Evolutionary conservation across 2,888 invertebrate species (phyloP).

Genomic region (Alloplasta piceator): DNA sequence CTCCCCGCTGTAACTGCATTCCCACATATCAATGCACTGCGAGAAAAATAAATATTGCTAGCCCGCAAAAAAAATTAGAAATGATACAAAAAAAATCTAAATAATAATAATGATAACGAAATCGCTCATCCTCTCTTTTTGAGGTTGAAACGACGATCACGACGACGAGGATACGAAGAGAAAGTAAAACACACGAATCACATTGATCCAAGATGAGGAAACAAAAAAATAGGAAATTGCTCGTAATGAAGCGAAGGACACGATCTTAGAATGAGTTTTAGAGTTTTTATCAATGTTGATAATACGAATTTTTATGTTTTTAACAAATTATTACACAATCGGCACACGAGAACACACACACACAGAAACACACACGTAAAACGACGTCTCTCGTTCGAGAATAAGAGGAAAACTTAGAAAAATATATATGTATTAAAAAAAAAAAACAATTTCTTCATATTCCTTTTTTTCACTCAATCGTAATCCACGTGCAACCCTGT

Average conservation of each 20-base stretch:
- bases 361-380: too few relatives aligned
- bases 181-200: not conserved
- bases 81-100: conserved; percentile 17
- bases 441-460: too few relatives aligned
- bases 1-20: conserved; percentile 56
- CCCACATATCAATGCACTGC: conserved; percentile 74
- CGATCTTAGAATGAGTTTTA: conserved; percentile 71
- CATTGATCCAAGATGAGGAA: not conserved
- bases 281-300: conserved; percentile 75
- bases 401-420: too few relatives aligned
- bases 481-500: too few relatives aligned
- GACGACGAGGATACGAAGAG: conserved; percentile 14
- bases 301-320: conserved; percentile 68
- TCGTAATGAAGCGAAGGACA: conserved; percentile 39
- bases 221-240: conserved; percentile 45
- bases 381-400: too few relatives aligned
- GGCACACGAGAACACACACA: too few relatives aligned
- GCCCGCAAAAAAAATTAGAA: conserved; percentile 34
- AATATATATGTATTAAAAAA: too few relatives aligned
- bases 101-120: not conserved
- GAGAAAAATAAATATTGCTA: conserved; percentile 56
- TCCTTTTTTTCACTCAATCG: too few relatives aligned
- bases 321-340: not conserved
- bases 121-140: conserved; percentile 12
- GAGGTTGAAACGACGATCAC: conserved; percentile 8